Conservation (phyloP, 2,113 vertebrate species). For the Muntiacus reevesi region DNA sequence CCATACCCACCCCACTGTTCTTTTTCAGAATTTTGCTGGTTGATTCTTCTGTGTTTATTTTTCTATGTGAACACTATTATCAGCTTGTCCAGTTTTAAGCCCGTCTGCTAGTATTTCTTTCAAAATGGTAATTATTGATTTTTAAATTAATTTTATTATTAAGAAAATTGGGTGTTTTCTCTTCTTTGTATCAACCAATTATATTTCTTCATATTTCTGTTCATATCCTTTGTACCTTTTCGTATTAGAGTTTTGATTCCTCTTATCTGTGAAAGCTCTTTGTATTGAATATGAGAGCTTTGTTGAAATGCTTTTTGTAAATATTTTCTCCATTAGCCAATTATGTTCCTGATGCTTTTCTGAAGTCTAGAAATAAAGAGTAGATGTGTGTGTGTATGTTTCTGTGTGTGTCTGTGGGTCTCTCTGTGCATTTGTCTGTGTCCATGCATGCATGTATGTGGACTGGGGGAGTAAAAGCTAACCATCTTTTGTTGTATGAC, state of each 20-base stretch:
- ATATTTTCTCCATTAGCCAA: not conserved
- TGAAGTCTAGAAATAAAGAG: not conserved
- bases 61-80: not conserved
- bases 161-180: not conserved
- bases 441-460: not conserved
- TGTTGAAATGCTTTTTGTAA: not conserved
- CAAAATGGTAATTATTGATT: not conserved
- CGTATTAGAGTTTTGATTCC: not conserved
- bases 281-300: not conserved
- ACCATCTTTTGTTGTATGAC: not conserved
- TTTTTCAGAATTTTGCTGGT: not conserved
- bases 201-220: not conserved
- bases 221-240: not conserved
- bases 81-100: not conserved
- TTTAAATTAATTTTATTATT: not conserved
- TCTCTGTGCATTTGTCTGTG: too few species aligned
- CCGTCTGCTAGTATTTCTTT: not conserved
- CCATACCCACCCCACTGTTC: not conserved
- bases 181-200: not conserved
- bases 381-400: not conserved
- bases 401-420: not conserved
- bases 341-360: not conserved
- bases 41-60: not conserved
- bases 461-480: not conserved
- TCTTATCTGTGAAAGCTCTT: not conserved